A percentile compares a stretch with the other conserved stretches of the same genome.
phyloP scores from a whole-genome alignment of 23 tunicate species.

The Styela plicata region DNA sequence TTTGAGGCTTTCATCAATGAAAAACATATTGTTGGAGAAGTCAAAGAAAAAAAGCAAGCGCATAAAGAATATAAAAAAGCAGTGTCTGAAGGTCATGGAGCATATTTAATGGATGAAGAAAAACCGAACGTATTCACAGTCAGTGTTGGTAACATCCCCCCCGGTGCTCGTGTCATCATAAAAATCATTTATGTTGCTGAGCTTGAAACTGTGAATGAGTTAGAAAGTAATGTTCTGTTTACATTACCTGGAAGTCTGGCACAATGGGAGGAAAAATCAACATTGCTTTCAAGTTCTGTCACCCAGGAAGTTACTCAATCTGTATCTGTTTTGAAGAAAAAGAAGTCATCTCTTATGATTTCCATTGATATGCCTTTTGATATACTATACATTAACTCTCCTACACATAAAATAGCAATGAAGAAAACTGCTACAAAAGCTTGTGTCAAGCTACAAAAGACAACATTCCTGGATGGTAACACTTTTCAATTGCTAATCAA shows the following conservation, averaged over 20 bases:
- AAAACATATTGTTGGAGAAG: conserved; percentile 85
- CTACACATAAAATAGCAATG: conserved; percentile 49
- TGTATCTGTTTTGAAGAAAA: neutral
- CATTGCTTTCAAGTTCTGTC: neutral
- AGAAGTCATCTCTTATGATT: conserved; percentile 37
- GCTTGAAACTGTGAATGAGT: conserved; percentile 20
- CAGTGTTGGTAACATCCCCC: conserved; percentile 83
- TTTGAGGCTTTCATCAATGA: conserved; percentile 88
- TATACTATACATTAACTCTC: conserved; percentile 38
- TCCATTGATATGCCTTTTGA: conserved; percentile 79
- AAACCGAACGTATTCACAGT: conserved; percentile 72
- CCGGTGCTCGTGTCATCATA: conserved; percentile 50
- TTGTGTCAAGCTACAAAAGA: conserved; percentile 44
- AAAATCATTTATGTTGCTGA: conserved; percentile 77
- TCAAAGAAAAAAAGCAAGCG: conserved; percentile 72
- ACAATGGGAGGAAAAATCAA: conserved; percentile 11
- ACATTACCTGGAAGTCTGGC: conserved; percentile 11
- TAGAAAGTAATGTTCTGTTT: conserved; percentile 10
- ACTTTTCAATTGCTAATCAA: conserved; percentile 40
- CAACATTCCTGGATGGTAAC: conserved; percentile 1
- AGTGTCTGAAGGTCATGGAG: conserved; percentile 79
- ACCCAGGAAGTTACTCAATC: conserved; percentile 15
- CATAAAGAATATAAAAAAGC: conserved; percentile 76
- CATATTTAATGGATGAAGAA: conserved; percentile 91
- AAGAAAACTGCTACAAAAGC: conserved; percentile 70